These are phyloP conservation scores for Pterostichus madidus DNA, from an alignment of 2,888 invertebrate genomes.

Conservation along the genomic window DNA sequence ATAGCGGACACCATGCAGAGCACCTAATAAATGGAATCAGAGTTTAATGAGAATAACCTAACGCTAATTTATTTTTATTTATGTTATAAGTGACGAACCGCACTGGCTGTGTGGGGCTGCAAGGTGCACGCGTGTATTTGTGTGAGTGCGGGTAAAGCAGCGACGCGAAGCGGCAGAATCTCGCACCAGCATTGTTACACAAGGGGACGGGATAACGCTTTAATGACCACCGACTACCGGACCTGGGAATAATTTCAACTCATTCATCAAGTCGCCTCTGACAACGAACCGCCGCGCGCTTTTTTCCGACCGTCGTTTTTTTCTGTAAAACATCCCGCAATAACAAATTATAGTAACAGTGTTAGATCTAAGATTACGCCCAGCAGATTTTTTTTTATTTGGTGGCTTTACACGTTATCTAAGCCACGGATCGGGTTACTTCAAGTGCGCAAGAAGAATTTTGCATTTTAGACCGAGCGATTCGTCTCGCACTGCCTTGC, in stretches of 20 bases:
- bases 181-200: conserved; percentile 60
- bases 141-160: neutral
- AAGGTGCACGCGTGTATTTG: no score
- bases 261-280: conserved; percentile 71
- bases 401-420: conserved; percentile 50
- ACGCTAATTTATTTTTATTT: neutral
- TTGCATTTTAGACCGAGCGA: conserved; percentile 54
- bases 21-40: no score
- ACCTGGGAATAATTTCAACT: conserved; percentile 71
- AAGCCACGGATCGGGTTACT: conserved; percentile 50
- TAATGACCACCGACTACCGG: conserved; percentile 75
- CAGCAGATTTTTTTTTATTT: conserved; percentile 40
- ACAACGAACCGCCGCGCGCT: conserved; percentile 62
- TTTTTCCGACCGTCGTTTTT: conserved; percentile 55
- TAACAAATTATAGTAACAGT: conserved; percentile 66
- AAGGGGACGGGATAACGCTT: conserved; percentile 71
- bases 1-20: no score
- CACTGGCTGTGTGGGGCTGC: conserved; percentile 4
- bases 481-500: conserved; percentile 31
- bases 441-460: conserved; percentile 52
- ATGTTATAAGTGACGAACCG: neutral
- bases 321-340: conserved; percentile 63
- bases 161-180: conserved; percentile 32
- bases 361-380: conserved; percentile 62
- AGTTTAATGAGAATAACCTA: no score